Conservation (phyloP, 2,888 invertebrate species). For the Mythimna albipuncta region DNA sequence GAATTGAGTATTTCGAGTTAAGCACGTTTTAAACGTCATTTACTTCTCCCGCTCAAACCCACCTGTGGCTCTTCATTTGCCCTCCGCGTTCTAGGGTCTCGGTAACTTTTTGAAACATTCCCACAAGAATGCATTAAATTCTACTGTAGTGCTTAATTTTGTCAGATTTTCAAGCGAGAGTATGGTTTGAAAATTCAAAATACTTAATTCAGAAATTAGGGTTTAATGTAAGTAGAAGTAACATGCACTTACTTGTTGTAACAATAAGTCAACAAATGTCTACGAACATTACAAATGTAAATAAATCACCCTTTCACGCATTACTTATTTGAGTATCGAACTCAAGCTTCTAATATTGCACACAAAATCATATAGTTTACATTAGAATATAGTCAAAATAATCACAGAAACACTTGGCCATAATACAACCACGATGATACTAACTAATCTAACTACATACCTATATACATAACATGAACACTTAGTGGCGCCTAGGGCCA, state of each 20-base stretch:
- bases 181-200: too few relatives aligned
- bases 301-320: background rate
- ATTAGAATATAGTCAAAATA: conserved; percentile 17
- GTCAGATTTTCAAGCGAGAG: too few relatives aligned
- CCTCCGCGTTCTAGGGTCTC: too few relatives aligned
- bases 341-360: conserved; percentile 31
- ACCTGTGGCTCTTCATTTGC: too few relatives aligned
- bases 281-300: background rate
- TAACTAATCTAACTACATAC: background rate
- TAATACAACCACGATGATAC: conserved; percentile 19
- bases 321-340: background rate
- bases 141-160: too few relatives aligned
- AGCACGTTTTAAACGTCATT: too few relatives aligned
- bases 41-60: too few relatives aligned
- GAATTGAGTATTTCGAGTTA: too few relatives aligned
- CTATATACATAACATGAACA: background rate
- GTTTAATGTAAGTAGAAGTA: background rate
- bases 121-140: too few relatives aligned
- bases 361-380: background rate
- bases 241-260: background rate
- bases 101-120: too few relatives aligned
- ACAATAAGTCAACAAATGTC: background rate
- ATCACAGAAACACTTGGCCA: conserved; percentile 35
- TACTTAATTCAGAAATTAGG: too few relatives aligned
- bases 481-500: too few relatives aligned